phyloP scores from a whole-genome alignment of 2,797 vertebrate genomes.

The Mus spretus region DNA sequence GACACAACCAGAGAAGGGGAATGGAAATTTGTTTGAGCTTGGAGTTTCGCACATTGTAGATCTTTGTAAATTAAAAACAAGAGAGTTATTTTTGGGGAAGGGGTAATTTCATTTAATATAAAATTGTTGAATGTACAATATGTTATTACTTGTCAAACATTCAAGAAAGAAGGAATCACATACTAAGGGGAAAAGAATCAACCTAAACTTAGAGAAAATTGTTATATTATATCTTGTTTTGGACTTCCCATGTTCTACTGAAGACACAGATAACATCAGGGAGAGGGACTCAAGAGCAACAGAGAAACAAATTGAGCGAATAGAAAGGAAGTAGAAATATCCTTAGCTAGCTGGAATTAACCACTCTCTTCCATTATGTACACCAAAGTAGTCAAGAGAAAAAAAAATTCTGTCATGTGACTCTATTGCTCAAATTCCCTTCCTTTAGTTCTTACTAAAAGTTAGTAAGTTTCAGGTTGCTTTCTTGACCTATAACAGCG shows the following conservation, averaged over 20 bases:
- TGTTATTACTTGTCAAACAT: neutral
- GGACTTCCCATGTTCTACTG: neutral
- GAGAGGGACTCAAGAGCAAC: neutral
- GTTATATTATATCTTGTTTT: neutral
- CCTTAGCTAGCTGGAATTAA: neutral
- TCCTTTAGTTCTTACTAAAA: conserved; percentile 52
- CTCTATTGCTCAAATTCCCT: neutral
- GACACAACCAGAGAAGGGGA: neutral
- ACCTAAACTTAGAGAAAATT: neutral
- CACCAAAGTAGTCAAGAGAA: neutral
- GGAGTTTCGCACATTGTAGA: neutral
- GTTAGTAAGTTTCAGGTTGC: conserved; percentile 27
- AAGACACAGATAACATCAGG: neutral
- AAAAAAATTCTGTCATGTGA: neutral
- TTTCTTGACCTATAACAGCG: neutral
- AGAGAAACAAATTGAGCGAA: neutral
- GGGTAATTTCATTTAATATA: neutral
- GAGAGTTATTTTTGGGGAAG: neutral
- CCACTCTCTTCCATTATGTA: neutral
- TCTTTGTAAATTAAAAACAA: conserved; percentile 18
- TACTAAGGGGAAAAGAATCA: neutral
- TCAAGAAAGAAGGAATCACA: neutral
- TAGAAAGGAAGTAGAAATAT: no score
- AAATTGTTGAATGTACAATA: neutral
- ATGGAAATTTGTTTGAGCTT: neutral